Evolutionary conservation across 2,888 invertebrate species (phyloP), one percentile per base, ranked within the genome.

Genomic region (Melinaea menophilus): DNA sequence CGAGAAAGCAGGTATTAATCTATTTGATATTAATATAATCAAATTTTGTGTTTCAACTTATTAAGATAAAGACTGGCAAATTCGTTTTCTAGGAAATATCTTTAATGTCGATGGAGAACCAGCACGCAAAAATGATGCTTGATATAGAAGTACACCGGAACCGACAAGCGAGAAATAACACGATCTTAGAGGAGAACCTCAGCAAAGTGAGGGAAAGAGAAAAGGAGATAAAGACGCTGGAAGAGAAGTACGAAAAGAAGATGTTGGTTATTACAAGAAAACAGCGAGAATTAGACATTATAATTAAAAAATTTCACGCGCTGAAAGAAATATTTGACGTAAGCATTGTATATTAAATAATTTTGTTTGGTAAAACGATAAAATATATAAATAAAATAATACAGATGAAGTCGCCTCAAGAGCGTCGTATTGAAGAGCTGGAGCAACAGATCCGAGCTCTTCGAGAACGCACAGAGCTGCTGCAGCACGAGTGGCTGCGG

Each of bases 401-500:
- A 4, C 22, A 88, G 90, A 63, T 79, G 73, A 87, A 88, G 66
- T 86, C 90, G 0, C 93, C 94, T 0, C 87, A 92, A 74, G 93
- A 94, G 78, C 79, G 92, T 46, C 92, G 94, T 78, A 93, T 96
- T 31, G 90, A 89, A 5, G 91, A 92, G 65, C 72, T 95, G 68
- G 95, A 95, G 76, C 92, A 92, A 72, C 91, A 92, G 63, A 94
- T 96, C 62, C 91, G 91, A 55, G 85, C 92, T 33, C 81, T 92
- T 2, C 92, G 93, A 55, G 91, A 92, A 65, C 92, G 92, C 73
- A 94, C 94, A 13, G 93, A 94, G 72, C 84, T 90, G 58, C 80
- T 94, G 73, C 95, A 96, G 80, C 92, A 93, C 71, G 93, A 93
- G 79, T 96, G 96, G 96, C 84, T 96, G 69, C 92, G 95, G 58